Base-by-base conservation (phyloP, 2,797 vertebrate species). In the Danio aesculapii region DNA sequence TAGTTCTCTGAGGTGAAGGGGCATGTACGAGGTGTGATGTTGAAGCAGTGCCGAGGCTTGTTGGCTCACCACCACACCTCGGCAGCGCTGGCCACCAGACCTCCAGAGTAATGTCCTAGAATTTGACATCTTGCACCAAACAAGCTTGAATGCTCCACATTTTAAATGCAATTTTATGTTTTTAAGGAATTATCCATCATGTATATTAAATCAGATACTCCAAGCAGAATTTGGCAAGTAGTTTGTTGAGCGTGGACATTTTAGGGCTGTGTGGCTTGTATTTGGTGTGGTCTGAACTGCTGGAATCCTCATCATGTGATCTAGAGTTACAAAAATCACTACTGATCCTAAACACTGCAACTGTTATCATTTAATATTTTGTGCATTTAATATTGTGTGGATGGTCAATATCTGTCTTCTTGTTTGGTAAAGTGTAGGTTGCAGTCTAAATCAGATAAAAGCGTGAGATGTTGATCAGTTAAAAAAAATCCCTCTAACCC, bases 111-210 rank as follows among this genome's bases (percentile, higher is more conserved):
- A 43, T 43, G n/a, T 8, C 19, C 9, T 50, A 58, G 4, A 59
- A 69, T 70, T 46, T 62, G 57, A 71, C 39, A 30, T 52, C 5
- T 58, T 59, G 43, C 43, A 61, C 21, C 14, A 47, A 47, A 78
- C 16, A 8, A 58, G 62, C 1, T 19, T 44, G 6, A 30, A 30
- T 44, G 49, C 57, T 30, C 17, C 10, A 19, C 44, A 61, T 30
- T n/a, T 30, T 16, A 63, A 17, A 13, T 17, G 13, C 0, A 74
- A 47, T 41, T 49, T 53, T 41, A 30, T 30, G 9, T 44, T 76
- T 76, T 64, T 21, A 53, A 64, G 13, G 17, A 30, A 10, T 49
- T 68, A 8, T n/a, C 4, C 10, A 1, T 57, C 19, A 41, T 57
- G 55, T 77, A 44, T 41, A 11, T 66, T 66, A 21, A 41, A 68